These are phyloP conservation scores for Hyperopisus bebe DNA, from an alignment of 2,113 vertebrate species.

Conservation along the genomic window DNA sequence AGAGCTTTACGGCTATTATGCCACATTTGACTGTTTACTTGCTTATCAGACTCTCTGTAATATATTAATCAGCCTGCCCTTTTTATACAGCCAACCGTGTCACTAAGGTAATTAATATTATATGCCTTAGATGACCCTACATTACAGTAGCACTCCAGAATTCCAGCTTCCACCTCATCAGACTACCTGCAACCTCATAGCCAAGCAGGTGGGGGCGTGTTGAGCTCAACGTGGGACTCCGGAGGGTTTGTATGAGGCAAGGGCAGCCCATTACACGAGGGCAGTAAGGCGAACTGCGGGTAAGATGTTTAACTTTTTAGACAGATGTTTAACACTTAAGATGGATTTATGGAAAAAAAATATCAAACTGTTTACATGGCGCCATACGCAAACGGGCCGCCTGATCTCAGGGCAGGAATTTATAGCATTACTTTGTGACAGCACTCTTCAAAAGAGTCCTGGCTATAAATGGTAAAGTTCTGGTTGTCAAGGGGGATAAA, in stretches of 20 bases:
- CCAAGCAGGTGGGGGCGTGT: background rate
- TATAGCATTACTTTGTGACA: slow-evolving; percentile 10
- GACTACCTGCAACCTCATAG: background rate
- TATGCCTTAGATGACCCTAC: background rate
- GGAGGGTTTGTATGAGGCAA: background rate
- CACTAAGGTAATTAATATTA: background rate
- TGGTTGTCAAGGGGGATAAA: background rate
- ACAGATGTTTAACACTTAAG: slow-evolving; percentile 6
- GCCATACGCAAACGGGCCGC: slow-evolving; percentile 7
- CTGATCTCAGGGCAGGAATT: slow-evolving; percentile 4
- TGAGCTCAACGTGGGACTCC: background rate
- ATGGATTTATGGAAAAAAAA: slow-evolving; percentile 26
- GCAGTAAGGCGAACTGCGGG: background rate
- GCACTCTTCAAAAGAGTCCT: background rate
- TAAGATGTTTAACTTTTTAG: slow-evolving; percentile 14
- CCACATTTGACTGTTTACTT: background rate
- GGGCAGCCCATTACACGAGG: background rate
- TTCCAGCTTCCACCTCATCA: background rate
- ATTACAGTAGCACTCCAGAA: background rate
- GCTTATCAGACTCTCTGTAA: background rate
- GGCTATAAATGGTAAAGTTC: slow-evolving; percentile 28
- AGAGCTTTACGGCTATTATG: background rate
- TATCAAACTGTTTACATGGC: slow-evolving; percentile 10
- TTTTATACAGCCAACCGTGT: background rate
- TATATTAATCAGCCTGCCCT: background rate